Evolutionary conservation across 2,113 vertebrate species (phyloP).

Genomic region (Calyptommatus sinebrachiatus): DNA sequence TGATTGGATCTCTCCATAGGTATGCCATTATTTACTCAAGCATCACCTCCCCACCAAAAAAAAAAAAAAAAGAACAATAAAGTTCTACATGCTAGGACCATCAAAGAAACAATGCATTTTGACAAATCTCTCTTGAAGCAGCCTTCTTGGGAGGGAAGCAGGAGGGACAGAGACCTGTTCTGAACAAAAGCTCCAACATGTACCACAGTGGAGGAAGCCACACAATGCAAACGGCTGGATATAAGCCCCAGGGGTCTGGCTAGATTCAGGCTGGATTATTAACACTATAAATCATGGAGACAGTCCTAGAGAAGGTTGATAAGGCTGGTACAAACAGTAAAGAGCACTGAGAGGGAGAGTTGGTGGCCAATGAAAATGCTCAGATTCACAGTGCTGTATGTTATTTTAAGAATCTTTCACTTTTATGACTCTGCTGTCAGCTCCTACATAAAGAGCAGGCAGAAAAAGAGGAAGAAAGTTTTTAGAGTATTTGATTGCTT

Average conservation of each 20-base stretch:
- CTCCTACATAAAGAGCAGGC: constrained; percentile 28
- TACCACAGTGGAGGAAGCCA: background rate
- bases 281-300: constrained; percentile 67
- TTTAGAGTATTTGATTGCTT: constrained; percentile 36
- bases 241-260: constrained; percentile 43
- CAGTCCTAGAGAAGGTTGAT: constrained; percentile 58
- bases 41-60: background rate
- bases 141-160: background rate
- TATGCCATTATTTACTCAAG: background rate
- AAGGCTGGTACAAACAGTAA: constrained; percentile 26
- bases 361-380: constrained; percentile 19
- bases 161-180: background rate
- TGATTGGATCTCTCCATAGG: background rate
- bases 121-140: background rate
- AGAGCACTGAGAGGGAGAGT: constrained; percentile 35
- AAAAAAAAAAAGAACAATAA: background rate
- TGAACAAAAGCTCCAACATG: constrained; percentile 11
- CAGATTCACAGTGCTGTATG: background rate
- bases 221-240: background rate
- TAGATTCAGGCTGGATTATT: constrained; percentile 63
- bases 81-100: background rate
- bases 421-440: constrained; percentile 52
- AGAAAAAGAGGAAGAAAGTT: constrained; percentile 25
- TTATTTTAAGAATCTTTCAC: constrained; percentile 63
- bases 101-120: background rate